Percentiles rank a stretch among this genome's conserved stretches.
phyloP scores from a whole-genome alignment of 2,888 invertebrate genomes.

The Drosophila diplacantha region DNA sequence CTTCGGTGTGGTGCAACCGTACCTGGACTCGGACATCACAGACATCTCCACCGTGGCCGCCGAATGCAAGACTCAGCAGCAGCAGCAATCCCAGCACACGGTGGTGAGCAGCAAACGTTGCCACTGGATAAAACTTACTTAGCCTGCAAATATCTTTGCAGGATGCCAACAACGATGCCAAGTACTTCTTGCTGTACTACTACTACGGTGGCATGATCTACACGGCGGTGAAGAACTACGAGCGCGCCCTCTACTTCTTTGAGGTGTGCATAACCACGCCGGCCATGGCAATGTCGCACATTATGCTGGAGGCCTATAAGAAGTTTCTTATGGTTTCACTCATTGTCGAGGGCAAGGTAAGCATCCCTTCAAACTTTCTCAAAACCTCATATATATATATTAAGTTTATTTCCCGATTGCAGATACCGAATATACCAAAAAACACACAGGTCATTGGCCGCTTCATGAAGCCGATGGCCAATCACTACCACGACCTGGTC shows the following conservation, averaged over 20 bases:
- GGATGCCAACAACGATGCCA: conserved; percentile 82
- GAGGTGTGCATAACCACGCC: conserved; percentile 98
- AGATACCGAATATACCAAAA: conserved; percentile 87
- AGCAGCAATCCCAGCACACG: conserved; percentile 62
- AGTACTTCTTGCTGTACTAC: conserved; percentile 93
- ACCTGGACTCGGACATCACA: conserved; percentile 93
- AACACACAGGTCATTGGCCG: conserved; percentile 93
- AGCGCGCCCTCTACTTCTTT: conserved; percentile 95
- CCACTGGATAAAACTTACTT: neutral
- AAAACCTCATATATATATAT: conserved; percentile 1
- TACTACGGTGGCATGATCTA: conserved; percentile 99
- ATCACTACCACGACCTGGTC: conserved; percentile 92
- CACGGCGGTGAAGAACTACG: conserved; percentile 93
- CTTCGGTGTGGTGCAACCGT: conserved; percentile 92
- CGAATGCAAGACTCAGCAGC: conserved; percentile 61
- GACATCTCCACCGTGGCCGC: conserved; percentile 86
- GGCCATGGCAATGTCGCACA: conserved; percentile 94
- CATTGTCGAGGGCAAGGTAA: conserved; percentile 93
- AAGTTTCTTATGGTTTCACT: conserved; percentile 96
- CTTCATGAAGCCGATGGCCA: conserved; percentile 90
- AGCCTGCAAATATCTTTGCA: conserved; percentile 60
- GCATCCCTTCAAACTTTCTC: neutral
- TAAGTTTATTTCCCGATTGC: conserved; percentile 18
- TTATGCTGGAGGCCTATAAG: conserved; percentile 98
- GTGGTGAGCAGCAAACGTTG: conserved; percentile 33